Conservation (phyloP, 2,888 invertebrate genomes). For the Lysandra bellargus region DNA sequence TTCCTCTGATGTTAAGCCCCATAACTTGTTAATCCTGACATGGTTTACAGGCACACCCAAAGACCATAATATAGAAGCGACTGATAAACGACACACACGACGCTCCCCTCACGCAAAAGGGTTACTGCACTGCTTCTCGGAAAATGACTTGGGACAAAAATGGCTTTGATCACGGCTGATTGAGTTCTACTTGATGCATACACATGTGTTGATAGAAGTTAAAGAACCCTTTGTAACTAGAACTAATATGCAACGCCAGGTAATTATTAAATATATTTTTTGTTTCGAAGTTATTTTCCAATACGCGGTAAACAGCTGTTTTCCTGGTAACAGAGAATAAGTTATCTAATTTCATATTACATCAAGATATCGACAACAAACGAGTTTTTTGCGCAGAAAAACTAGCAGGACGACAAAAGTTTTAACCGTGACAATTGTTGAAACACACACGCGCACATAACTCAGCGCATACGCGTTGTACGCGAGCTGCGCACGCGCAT, state of each 20-base stretch:
- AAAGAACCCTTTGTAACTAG: too few relatives aligned
- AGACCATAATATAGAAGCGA: neutral
- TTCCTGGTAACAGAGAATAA: neutral
- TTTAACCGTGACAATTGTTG: neutral
- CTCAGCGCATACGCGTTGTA: neutral
- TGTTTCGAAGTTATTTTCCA: neutral
- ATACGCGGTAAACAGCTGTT: neutral
- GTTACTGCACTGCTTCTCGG: constrained; percentile 1
- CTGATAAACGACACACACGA: neutral
- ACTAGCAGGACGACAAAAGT: neutral
- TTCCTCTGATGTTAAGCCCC: neutral
- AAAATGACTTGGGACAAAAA: neutral
- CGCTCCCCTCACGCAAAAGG: neutral
- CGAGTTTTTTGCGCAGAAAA: neutral
- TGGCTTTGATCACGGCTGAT: neutral
- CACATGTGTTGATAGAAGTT: neutral
- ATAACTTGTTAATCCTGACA: neutral
- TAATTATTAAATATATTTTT: too few relatives aligned
- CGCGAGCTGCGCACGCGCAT: constrained; percentile 44
- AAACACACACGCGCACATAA: neutral
- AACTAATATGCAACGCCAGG: too few relatives aligned
- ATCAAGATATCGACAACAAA: neutral
- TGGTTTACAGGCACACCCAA: neutral
- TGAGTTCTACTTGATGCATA: constrained; percentile 9
- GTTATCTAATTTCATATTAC: neutral